Evolutionary conservation across 2,113 vertebrate species (phyloP).

Genomic region (Empidonax alnorum): DNA sequence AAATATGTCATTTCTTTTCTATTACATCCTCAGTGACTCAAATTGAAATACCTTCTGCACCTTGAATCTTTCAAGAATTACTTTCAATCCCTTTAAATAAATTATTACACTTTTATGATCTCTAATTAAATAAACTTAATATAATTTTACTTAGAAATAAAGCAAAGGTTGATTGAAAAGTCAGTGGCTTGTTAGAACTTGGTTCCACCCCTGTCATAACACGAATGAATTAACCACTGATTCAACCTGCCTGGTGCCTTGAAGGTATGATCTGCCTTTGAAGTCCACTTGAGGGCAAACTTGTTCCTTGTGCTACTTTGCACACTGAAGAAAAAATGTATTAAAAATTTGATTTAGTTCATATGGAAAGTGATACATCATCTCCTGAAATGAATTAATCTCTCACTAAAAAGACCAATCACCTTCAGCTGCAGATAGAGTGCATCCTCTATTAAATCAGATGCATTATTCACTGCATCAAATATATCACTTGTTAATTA

Average conservation of each 20-base stretch:
- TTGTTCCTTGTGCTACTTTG: constrained; percentile 70
- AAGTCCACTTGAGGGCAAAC: constrained; percentile 80
- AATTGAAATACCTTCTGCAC: neutral
- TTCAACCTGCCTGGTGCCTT: neutral
- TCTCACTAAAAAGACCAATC: constrained; percentile 69
- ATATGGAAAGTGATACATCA: constrained; percentile 65
- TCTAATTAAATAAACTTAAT: neutral
- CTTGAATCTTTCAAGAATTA: neutral
- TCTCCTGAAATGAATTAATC: constrained; percentile 69
- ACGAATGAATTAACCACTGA: neutral
- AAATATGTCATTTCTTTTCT: neutral
- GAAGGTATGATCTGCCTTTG: constrained; percentile 61
- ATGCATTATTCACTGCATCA: constrained; percentile 69
- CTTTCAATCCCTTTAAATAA: neutral
- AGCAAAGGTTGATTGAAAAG: neutral
- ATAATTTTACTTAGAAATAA: neutral
- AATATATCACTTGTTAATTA: constrained; percentile 73
- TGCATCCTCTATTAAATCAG: constrained; percentile 65
- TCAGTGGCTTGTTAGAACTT: neutral
- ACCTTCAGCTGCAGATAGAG: constrained; percentile 67
- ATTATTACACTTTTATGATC: neutral
- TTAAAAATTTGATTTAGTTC: constrained; percentile 61
- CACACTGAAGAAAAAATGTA: neutral
- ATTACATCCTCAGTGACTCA: neutral
- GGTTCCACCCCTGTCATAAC: neutral